A percentile compares a stretch with the other conserved stretches of the same genome.
Evolutionary conservation across 2,888 invertebrate species (phyloP).

Genomic region (Cosmia trapezina): DNA sequence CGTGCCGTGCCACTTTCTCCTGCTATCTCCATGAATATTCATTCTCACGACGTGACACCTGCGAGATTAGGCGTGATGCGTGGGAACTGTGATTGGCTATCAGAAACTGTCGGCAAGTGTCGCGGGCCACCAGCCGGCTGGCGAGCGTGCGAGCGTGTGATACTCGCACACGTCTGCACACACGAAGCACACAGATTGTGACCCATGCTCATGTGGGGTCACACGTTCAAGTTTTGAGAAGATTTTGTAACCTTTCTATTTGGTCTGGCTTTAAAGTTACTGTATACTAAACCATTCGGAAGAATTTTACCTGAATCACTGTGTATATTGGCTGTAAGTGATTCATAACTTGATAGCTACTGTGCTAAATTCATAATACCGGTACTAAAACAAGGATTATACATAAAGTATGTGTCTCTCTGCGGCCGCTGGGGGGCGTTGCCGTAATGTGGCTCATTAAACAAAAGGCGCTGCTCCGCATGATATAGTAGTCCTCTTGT

Average conservation of each 20-base stretch:
- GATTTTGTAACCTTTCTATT: constrained; percentile 3
- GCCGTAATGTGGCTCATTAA: constrained; percentile 23
- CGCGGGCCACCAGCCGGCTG: constrained; percentile 31
- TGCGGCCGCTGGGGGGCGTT: background rate
- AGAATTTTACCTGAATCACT: background rate
- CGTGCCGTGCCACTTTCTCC: constrained; percentile 42
- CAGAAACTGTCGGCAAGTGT: constrained; percentile 22
- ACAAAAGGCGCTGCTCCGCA: constrained; percentile 28
- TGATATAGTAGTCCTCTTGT: constrained; percentile 41
- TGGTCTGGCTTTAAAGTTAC: background rate
- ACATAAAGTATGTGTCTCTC: background rate
- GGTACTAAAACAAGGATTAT: background rate
- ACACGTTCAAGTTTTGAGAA: background rate
- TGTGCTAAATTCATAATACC: too few species aligned
- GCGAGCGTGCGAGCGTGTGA: constrained; percentile 44
- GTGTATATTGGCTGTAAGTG: background rate
- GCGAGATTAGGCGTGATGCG: constrained; percentile 22
- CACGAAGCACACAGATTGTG: constrained; percentile 20
- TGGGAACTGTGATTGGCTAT: constrained; percentile 49
- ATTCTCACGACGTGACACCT: constrained; percentile 66
- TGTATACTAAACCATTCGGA: background rate
- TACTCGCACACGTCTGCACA: constrained; percentile 29
- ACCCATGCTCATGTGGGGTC: background rate
- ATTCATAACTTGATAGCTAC: background rate
- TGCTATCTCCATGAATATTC: constrained; percentile 67